A percentile compares a stretch with the other conserved stretches of the same genome.
Evolutionary conservation across 2,113 vertebrate genomes (phyloP).

Genomic region (Gadus macrocephalus): DNA sequence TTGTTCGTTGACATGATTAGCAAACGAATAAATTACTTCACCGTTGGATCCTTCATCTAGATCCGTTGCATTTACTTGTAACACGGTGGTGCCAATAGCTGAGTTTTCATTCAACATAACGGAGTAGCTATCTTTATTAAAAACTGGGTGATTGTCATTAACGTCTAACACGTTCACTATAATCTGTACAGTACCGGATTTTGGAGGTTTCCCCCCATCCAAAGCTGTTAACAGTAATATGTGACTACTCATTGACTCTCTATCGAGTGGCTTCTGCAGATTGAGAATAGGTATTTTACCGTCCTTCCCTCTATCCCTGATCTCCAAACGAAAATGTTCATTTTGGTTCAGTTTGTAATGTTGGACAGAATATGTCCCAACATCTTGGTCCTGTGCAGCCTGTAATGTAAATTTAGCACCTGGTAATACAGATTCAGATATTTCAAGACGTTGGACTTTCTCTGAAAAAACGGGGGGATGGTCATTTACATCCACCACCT

Average conservation of each 20-base stretch:
- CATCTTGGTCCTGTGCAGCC: slow-evolving; percentile 47
- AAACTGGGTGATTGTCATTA: slow-evolving; percentile 57
- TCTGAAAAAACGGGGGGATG: slow-evolving; percentile 53
- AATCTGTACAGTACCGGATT: slow-evolving; percentile 31
- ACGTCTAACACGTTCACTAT: slow-evolving; percentile 36
- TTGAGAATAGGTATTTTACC: slow-evolving; percentile 52
- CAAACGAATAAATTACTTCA: slow-evolving; percentile 39
- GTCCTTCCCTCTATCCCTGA: slow-evolving; percentile 49
- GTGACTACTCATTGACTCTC: slow-evolving; percentile 47
- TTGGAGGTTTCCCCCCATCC: slow-evolving; percentile 49
- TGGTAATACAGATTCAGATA: slow-evolving; percentile 44
- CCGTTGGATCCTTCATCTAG: slow-evolving; percentile 37
- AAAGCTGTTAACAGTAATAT: slow-evolving; percentile 38
- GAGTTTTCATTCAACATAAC: slow-evolving; percentile 28
- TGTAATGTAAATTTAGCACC: slow-evolving; percentile 53
- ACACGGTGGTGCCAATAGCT: slow-evolving; percentile 18
- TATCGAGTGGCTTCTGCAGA: slow-evolving; percentile 56
- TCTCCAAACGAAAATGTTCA: slow-evolving; percentile 59
- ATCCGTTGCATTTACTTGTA: slow-evolving; percentile 39
- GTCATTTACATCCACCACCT: slow-evolving; percentile 66
- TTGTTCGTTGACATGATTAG: slow-evolving; percentile 13
- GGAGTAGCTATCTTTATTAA: slow-evolving; percentile 28
- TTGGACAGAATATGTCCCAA: slow-evolving; percentile 48
- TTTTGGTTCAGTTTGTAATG: slow-evolving; percentile 55
- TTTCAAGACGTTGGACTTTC: slow-evolving; percentile 46